A percentile compares a stretch with the other conserved stretches of the same genome.
Evolutionary conservation across 2,797 vertebrate species (phyloP).

Genomic region (Myotis pilosus): DNA sequence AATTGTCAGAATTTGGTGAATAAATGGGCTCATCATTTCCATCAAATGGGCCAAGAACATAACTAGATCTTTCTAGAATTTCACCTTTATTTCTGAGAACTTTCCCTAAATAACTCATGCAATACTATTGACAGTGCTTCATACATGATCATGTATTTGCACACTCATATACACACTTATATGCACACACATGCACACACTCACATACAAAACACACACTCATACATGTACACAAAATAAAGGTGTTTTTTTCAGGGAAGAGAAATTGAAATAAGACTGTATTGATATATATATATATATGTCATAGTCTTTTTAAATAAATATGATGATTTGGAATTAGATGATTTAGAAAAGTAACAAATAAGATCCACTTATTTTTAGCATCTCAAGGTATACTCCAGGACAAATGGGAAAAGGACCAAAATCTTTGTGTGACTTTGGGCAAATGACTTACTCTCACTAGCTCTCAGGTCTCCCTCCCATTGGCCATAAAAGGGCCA

Average conservation of each 20-base stretch:
- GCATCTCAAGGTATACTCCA: not conserved
- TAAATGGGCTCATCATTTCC: not conserved
- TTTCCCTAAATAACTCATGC: not conserved
- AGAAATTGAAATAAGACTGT: not conserved
- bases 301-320: not conserved
- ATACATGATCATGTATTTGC: not conserved
- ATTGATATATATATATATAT: not conserved
- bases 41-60: not conserved
- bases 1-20: not conserved
- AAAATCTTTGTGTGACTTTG: not conserved
- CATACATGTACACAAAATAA: not conserved
- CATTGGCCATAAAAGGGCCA: not conserved
- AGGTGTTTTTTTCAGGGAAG: not conserved
- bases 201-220: not conserved
- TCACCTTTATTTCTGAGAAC: not conserved
- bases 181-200: fast-evolving
- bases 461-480: not conserved
- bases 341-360: not conserved
- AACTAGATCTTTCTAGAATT: not conserved
- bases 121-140: not conserved
- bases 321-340: not conserved
- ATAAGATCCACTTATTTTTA: not conserved
- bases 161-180: fast-evolving
- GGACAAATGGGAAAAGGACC: not conserved
- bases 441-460: not conserved